Evolutionary conservation across 2,113 vertebrate genomes (phyloP), one percentile per base, ranked within the genome.

Genomic region (Galemys pyrenaicus): DNA sequence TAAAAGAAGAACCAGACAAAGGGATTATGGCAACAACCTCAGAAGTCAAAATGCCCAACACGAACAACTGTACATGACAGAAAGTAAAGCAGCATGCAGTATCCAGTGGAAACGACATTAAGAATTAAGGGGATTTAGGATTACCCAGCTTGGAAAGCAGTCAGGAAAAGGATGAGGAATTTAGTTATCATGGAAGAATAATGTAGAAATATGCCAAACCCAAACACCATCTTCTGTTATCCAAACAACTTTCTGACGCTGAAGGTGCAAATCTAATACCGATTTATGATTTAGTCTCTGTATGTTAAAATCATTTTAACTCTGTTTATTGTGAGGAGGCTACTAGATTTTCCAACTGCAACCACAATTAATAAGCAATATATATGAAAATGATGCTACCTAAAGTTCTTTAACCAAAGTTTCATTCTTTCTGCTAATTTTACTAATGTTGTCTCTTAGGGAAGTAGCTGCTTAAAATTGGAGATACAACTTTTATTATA

Each of bases 1-100:
- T 94, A 56, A 94, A 89, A 89, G 71, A 71, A 70, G 95, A 93
- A 94, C 44, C 81, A 96, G 96, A 96, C 83, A 96, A 87, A 87
- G 16, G 91, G 93, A 96, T 97, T 96, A 96, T 26, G 67, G 56
- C 49, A 56, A 78, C 70, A 89, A 32, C 60, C 65, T 94, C 30
- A 83, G 62, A 91, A 92, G 94, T 92, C 51, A 96, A 96, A 95
- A 87, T 85, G 30, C 95, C 81, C 60, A 78, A 67, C 37, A 67
- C 26, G 54, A 64, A 78, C 32, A 87, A 51, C 17, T 49, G 49
- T 44, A 91, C 39, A 8, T 78, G 64, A 87, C 11, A 85, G 84
- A 92, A 83, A 92, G 75, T 64, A 93, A 95, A 93, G 80, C 78
- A 62, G 49, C 70, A 32, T 58, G 28, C 64, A 68, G 24, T 17